Evolutionary conservation across 2,797 vertebrate genomes (phyloP).

Genomic region (Hippoglossus hippoglossus): DNA sequence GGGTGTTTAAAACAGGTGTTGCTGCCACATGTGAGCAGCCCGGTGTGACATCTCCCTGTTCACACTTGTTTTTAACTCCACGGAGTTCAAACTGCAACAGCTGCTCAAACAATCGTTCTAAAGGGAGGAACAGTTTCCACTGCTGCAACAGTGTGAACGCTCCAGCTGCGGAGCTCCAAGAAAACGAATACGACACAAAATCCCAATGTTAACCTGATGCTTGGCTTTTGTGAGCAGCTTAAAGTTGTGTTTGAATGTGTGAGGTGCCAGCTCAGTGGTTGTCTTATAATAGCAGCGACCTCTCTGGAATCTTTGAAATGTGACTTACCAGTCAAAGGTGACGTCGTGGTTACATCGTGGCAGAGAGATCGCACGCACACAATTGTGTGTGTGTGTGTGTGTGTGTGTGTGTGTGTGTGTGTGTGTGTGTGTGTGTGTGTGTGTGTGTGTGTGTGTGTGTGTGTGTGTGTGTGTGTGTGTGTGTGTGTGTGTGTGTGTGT

Average conservation of each 20-base stretch:
- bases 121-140: slow-evolving; percentile 29
- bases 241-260: slow-evolving; percentile 1
- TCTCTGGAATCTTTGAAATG: slow-evolving; percentile 51
- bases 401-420: background rate
- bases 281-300: slow-evolving; percentile 62
- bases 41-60: slow-evolving; percentile 15
- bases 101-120: slow-evolving; percentile 32
- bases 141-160: slow-evolving; percentile 49
- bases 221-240: slow-evolving; percentile 7
- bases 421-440: too few species aligned
- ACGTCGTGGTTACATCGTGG: background rate
- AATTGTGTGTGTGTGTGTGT: too few species aligned
- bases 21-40: slow-evolving; percentile 19
- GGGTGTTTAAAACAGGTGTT: slow-evolving; percentile 36
- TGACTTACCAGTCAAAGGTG: slow-evolving; percentile 43
- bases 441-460: background rate
- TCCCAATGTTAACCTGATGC: slow-evolving; percentile 5
- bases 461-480: too few species aligned
- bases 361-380: background rate
- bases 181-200: background rate
- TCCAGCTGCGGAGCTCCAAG: slow-evolving; percentile 24
- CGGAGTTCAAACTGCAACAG: slow-evolving; percentile 43
- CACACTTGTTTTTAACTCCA: slow-evolving; percentile 4
- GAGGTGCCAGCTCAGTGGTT: slow-evolving; percentile 5
- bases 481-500: background rate